A percentile compares a stretch with the other conserved stretches of the same genome.
Evolutionary conservation across 1,140 invertebrate species (phyloP).

Genomic region (Danaus melanippus): DNA sequence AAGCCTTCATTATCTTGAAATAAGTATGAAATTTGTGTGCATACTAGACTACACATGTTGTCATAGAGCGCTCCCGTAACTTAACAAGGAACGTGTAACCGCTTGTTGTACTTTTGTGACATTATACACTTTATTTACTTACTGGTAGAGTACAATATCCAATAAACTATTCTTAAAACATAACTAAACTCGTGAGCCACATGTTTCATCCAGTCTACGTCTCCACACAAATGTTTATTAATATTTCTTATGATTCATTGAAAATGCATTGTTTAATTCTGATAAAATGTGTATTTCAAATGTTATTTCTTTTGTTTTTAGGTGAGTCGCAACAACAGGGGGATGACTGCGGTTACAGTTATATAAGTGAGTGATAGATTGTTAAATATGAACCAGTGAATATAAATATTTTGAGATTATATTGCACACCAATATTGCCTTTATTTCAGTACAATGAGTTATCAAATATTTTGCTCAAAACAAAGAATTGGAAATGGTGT

Average conservation of each 20-base stretch:
- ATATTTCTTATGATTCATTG: too few relatives aligned
- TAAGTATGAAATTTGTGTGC: slow-evolving; percentile 18
- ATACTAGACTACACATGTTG: slow-evolving; percentile 31
- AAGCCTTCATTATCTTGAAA: slow-evolving; percentile 15
- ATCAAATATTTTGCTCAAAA: slow-evolving; percentile 8
- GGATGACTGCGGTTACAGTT: slow-evolving; percentile 68
- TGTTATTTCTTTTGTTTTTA: slow-evolving; percentile 37
- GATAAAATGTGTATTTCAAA: background rate
- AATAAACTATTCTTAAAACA: too few relatives aligned
- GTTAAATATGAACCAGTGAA: too few relatives aligned
- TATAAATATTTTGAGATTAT: too few relatives aligned
- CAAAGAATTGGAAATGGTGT: slow-evolving; percentile 13
- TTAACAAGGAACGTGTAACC: slow-evolving; percentile 12
- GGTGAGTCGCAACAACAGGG: slow-evolving; percentile 68
- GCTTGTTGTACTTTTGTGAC: slow-evolving; percentile 1
- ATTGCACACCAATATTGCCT: too few relatives aligned
- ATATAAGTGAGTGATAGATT: slow-evolving; percentile 58
- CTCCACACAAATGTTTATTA: too few relatives aligned
- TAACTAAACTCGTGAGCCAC: too few relatives aligned
- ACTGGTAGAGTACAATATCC: too few relatives aligned
- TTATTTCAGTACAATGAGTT: too few relatives aligned
- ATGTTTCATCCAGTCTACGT: too few relatives aligned
- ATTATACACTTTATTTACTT: slow-evolving; percentile 11
- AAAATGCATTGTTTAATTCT: too few relatives aligned
- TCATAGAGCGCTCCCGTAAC: slow-evolving; percentile 27